Conservation (phyloP, 2,113 vertebrate species). For the Anhinga rufa region DNA sequence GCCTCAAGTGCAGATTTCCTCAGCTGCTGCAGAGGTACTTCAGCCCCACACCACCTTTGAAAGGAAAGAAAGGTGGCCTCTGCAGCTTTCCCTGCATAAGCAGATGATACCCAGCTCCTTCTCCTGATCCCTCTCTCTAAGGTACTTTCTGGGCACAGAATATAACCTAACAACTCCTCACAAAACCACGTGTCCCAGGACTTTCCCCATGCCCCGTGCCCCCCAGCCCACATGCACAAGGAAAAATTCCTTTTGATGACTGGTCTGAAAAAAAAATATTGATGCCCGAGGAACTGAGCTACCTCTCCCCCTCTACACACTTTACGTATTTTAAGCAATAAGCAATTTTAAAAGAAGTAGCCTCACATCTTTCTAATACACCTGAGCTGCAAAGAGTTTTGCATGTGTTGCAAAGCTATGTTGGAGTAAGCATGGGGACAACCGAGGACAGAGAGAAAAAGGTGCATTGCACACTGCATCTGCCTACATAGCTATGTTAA, state of each 20-base stretch:
- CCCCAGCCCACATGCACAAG: fast-evolving
- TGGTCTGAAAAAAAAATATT: neutral
- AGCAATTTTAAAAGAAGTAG: neutral
- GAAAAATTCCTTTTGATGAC: neutral
- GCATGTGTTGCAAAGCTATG: neutral
- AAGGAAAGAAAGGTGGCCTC: neutral
- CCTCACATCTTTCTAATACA: neutral
- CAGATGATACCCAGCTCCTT: neutral
- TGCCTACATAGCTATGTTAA: neutral
- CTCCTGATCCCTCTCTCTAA: neutral
- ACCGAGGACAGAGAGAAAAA: neutral
- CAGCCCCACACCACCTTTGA: neutral
- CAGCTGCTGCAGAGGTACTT: neutral
- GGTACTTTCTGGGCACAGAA: neutral
- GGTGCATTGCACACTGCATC: neutral
- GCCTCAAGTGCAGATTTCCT: neutral
- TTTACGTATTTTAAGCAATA: neutral
- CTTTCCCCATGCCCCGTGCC: fast-evolving
- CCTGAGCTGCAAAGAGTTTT: neutral
- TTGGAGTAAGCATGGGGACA: neutral
- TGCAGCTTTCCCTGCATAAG: neutral
- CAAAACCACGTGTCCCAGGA: neutral
- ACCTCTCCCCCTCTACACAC: no score
- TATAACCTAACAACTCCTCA: neutral
- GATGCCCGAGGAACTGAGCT: neutral